Evolutionary conservation across 2,888 invertebrate genomes (phyloP), one percentile per base, ranked within the genome.

Genomic region (Cheilosia vernalis): DNA sequence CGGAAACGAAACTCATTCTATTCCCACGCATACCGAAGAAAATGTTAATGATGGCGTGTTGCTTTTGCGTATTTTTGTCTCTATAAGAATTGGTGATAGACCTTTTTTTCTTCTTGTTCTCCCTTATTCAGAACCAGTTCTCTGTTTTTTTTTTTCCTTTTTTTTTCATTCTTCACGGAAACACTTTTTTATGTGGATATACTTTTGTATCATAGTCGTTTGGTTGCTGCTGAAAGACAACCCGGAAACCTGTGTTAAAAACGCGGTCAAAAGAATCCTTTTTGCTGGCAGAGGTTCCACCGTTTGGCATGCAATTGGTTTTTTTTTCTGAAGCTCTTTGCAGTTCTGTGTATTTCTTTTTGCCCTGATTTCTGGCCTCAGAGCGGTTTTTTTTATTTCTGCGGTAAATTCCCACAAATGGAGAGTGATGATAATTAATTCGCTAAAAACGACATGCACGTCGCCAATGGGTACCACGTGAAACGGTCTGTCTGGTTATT

Each of bases 1-100:
- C 27, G 49, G 64, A 60, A 47, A 49, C 58, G 53, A 84, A 70
- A 72, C 64, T 72, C 78, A 70, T 58, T 80, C 64, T 40, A 64
- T 40, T 49, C 42, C 47, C 53, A 79, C 83, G 55, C 56, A 67
- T 58, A 40, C 5, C 21, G 10, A 53, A 55, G 70, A 69, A 64
- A 44, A 70, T 55, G 49, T 47, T 70, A 49, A 76, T 70, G 81
- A 69, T 63, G 69, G 70, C 37, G 66, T 72, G 61, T 30, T 69
- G 67, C 56, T 69, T 47, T 58, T 55, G 67, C 58, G 44, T 84
- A 60, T 40, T 49, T 24, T 37, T 40, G 60, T 44, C 30, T 51
- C 9, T 53, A 33, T 44, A 19, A 51, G 44, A 40, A 27, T 30
- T 2, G n/a, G 21, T 2, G 3, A 27, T 44, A 13, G 7, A 15